These are phyloP conservation scores for Sepioteuthis lessoniana DNA, from an alignment of 2,888 invertebrate species.

Conservation along the genomic window DNA sequence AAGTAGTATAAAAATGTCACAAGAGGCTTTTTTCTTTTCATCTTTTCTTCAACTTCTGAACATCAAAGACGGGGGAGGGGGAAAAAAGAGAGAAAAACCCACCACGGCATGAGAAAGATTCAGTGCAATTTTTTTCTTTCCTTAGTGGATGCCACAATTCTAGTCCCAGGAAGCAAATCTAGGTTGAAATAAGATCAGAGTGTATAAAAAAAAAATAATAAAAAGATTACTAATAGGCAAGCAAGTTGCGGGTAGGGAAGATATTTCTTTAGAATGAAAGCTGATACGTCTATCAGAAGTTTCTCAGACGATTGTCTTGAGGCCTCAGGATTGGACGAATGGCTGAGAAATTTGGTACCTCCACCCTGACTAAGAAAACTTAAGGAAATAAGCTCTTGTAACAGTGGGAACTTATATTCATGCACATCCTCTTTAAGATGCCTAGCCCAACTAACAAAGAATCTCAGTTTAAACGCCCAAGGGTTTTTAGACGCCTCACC, in stretches of 20 bases:
- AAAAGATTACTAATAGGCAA: not conserved
- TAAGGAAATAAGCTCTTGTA: no score
- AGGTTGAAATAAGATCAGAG: not conserved
- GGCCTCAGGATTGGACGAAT: not conserved
- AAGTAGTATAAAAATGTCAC: no score
- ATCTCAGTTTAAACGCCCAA: no score
- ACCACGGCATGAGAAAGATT: not conserved
- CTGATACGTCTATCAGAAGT: not conserved
- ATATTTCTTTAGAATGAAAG: not conserved
- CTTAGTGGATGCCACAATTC: not conserved
- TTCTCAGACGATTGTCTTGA: not conserved
- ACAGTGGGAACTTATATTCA: no score
- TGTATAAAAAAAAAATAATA: not conserved
- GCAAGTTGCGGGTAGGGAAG: not conserved
- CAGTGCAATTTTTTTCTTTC: not conserved
- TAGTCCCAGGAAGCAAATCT: not conserved
- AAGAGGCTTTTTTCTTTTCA: no score
- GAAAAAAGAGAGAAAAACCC: no score
- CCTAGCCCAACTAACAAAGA: no score
- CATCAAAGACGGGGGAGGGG: no score
- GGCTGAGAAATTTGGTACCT: not conserved
- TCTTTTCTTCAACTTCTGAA: no score
- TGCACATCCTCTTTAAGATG: no score
- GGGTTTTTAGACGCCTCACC: no score
- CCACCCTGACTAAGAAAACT: not conserved